A percentile compares a stretch with the other conserved stretches of the same genome.
phyloP scores from a whole-genome alignment of 2,888 invertebrate species.

The Hybos culiciformis region DNA sequence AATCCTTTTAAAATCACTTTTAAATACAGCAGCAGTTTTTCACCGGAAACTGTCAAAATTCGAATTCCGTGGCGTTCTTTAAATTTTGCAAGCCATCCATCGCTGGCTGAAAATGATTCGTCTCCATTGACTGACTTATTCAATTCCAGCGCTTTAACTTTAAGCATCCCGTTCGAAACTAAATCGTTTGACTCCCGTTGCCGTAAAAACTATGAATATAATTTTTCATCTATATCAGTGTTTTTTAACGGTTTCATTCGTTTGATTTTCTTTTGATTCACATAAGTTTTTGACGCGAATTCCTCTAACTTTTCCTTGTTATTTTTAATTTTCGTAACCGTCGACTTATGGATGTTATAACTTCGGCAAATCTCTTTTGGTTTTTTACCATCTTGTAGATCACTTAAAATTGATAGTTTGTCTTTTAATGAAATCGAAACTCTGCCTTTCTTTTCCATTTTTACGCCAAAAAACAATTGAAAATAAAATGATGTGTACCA shows the following conservation, averaged over 20 bases:
- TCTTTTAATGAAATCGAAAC: neutral
- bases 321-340: constrained; percentile 1
- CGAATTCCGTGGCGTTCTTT: neutral
- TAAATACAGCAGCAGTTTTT: neutral
- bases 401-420: neutral
- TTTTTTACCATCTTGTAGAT: constrained; percentile 1
- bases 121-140: neutral
- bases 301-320: neutral
- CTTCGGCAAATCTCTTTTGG: neutral
- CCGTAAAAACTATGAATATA: neutral
- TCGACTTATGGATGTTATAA: neutral
- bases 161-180: neutral
- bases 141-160: neutral
- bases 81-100: constrained; percentile 1
- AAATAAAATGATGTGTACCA: no score
- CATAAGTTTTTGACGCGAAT: neutral
- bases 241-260: neutral
- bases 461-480: neutral
- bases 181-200: neutral
- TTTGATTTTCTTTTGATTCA: neutral
- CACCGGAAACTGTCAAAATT: neutral
- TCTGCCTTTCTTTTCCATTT: neutral
- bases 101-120: neutral
- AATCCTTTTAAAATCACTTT: neutral
- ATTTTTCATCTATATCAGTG: neutral